Evolutionary conservation across 2,797 vertebrate genomes (phyloP), one percentile per base, ranked within the genome.

Genomic region (Macroramphosus scolopax): DNA sequence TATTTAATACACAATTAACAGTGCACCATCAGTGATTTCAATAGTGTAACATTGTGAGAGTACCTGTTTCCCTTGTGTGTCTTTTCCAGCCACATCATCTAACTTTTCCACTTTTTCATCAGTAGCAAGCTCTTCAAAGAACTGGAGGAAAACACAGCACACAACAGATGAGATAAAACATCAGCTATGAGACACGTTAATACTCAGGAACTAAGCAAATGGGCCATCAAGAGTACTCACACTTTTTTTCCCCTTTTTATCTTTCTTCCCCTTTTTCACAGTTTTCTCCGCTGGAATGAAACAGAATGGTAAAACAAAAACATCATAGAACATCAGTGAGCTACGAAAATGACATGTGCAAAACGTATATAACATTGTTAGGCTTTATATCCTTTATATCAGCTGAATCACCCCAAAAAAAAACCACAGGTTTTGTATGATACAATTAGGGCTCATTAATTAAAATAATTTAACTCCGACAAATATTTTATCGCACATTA

Each of bases 101-200:
- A 58, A 80, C 33, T 85, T 90, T 31, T 89, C 86, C 17, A 81
- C 78, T 52, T 89, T 92, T 37, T 68, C 80, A 17, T 94, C 93
- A 8, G 91, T 89, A 1, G 92, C 77, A 34, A 97, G 72, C 15
- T 95, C 93, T 63, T 95, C 92, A 54, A 95, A 97, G 75, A 95
- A 97, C 93, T 95, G 40, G 0, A 52, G 18, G 10, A 30, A 41
- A 60, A 56, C 3, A 66, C 25, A 11, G 9, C 5, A 46, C 8
- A 61, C 9, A 55, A 9, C 2, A 51, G n/a, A 47, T 33, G 6
- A 29, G n/a, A n/a, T n/a, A 4, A 41, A 4, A 17, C 4, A 17
- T 20, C 25, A 34, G 5, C 2, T 14, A 2, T 6, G 1, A 18
- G 17, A 1, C 10, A 14, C 31, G 29, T 39, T 1, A n/a, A 12